phyloP scores from a whole-genome alignment of 2,797 vertebrate species.

The Dicrostonyx torquatus region DNA sequence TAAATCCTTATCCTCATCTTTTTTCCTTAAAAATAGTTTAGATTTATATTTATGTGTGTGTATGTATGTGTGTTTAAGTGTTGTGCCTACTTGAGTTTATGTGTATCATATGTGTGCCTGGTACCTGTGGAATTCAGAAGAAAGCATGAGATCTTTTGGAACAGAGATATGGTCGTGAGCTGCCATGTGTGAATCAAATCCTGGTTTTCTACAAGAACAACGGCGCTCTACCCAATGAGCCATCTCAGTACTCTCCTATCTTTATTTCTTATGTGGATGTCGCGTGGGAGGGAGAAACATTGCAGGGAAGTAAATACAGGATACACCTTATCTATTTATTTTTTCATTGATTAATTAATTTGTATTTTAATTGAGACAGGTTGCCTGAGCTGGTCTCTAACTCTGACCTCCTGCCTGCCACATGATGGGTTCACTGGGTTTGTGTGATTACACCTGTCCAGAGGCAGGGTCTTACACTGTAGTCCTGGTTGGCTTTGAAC shows the following conservation, averaged over 20 bases:
- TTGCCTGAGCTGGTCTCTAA: background rate
- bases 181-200: background rate
- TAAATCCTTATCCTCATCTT: background rate
- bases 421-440: background rate
- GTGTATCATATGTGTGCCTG: background rate
- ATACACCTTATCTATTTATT: background rate
- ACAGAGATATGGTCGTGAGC: background rate
- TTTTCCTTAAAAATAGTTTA: background rate
- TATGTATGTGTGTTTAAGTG: background rate
- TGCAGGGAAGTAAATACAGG: background rate
- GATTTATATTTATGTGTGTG: background rate
- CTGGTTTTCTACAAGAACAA: background rate
- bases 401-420: background rate
- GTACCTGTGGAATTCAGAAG: background rate
- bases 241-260: background rate
- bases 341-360: background rate
- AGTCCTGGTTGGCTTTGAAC: background rate
- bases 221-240: background rate
- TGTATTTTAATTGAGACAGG: background rate
- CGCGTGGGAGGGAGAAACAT: background rate
- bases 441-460: background rate
- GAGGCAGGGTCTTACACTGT: background rate
- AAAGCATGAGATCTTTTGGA: background rate
- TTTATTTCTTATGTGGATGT: background rate
- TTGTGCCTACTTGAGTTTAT: background rate